Percentiles rank a stretch among this genome's conserved stretches.
These are phyloP conservation scores for Proterorhinus semilunaris DNA, from an alignment of 2,113 vertebrate species.

Conservation along the genomic window DNA sequence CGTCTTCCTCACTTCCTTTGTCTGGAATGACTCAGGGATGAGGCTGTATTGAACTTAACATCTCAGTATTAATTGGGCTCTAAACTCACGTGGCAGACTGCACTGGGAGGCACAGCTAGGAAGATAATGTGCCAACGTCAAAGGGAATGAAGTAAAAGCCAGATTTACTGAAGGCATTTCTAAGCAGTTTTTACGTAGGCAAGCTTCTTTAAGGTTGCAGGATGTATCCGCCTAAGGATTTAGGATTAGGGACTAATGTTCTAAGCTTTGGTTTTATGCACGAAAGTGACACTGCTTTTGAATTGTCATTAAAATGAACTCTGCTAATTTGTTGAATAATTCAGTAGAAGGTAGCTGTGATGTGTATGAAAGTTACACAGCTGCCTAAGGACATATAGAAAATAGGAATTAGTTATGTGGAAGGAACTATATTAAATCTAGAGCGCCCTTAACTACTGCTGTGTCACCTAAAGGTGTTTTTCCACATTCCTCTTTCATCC, in stretches of 20 bases:
- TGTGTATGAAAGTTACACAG: neutral
- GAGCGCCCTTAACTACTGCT: neutral
- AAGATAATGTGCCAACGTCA: conserved; percentile 7
- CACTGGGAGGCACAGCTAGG: neutral
- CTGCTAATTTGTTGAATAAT: neutral
- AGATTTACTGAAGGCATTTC: neutral
- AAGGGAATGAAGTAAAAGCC: conserved; percentile 1
- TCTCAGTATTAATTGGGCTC: neutral
- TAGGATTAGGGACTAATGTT: neutral
- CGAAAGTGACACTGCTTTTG: neutral
- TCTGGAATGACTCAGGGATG: conserved; percentile 27
- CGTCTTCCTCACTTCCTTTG: conserved; percentile 15
- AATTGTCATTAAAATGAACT: neutral
- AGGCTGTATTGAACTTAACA: conserved; percentile 2
- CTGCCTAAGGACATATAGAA: neutral
- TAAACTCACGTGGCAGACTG: neutral
- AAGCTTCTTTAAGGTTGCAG: conserved; percentile 9
- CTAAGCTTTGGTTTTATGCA: neutral
- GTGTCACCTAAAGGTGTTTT: neutral
- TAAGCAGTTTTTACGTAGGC: conserved; percentile 1
- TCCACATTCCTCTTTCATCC: too few species aligned
- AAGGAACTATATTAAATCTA: neutral
- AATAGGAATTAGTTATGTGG: conserved; percentile 1
- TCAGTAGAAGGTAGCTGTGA: neutral
- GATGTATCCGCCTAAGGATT: conserved; percentile 12